Conservation (phyloP, 2,797 vertebrate genomes). For the Cyclopterus lumpus region DNA sequence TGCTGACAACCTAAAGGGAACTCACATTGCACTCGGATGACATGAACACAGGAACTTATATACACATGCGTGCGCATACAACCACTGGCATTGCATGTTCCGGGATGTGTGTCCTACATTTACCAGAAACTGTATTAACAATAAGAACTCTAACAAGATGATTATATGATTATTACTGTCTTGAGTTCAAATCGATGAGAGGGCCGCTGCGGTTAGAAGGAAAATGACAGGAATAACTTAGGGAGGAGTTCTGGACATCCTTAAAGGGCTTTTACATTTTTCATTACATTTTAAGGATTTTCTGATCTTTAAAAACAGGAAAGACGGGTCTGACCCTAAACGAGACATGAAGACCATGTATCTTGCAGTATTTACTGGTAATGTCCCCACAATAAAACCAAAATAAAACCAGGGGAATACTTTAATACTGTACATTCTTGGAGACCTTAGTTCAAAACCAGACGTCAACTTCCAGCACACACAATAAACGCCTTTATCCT, state of each 20-base stretch:
- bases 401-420: conserved; percentile 24
- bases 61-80: conserved; percentile 4
- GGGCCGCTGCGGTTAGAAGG: conserved; percentile 63
- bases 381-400: conserved; percentile 30
- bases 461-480: conserved; percentile 18
- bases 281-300: conserved; percentile 56
- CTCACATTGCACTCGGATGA: conserved; percentile 30
- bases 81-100: conserved; percentile 33
- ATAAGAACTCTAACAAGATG: conserved; percentile 61
- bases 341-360: conserved; percentile 25
- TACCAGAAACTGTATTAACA: conserved; percentile 76
- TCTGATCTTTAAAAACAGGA: conserved; percentile 57
- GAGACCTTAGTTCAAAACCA: conserved; percentile 22
- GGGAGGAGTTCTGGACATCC: conserved; percentile 59
- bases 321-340: conserved; percentile 43
- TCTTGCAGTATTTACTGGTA: conserved; percentile 35
- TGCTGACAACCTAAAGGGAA: conserved; percentile 39
- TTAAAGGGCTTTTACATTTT: conserved; percentile 52
- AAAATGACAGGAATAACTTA: conserved; percentile 66
- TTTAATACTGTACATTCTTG: conserved; percentile 2
- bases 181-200: conserved; percentile 57
- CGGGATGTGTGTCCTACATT: conserved; percentile 52
- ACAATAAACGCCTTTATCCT: conserved; percentile 8
- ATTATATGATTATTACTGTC: conserved; percentile 72
- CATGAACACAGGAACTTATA: conserved; percentile 25